Base-by-base conservation (phyloP, 2,888 invertebrate genomes). In the Catocala nupta region DNA sequence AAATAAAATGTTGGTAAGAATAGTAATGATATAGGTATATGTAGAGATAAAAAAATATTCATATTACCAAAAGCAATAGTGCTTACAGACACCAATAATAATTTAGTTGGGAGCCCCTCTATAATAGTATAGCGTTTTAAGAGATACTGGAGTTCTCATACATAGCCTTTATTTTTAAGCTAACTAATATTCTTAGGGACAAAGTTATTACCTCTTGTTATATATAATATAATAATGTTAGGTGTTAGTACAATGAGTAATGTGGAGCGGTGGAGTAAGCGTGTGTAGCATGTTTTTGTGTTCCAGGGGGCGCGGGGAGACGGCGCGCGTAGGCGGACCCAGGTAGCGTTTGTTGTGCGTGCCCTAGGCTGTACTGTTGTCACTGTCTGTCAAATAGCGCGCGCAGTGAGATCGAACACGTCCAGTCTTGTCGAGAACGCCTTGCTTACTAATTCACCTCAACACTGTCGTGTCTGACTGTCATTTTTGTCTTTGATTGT, bases 261-360 rank as follows among this genome's bases (percentile, higher is more conserved):
- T 70, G 83, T 78, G 77, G 77, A 74, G 77, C 86, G 85, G 84
- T 89, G 83, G 86, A 89, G 84, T 85, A 84, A 81, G 84, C 85
- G 89, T 92, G 91, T 93, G 92, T 90, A 94, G 93, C 93, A 83
- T 94, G 83, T 94, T 93, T 82, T 94, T 94, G 91, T 94, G 93
- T 94, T 94, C 75, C 94, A 94, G 94, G 94, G 90, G 92, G 92
- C 85, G 93, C 80, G 79, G 83, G 87, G 83, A 83, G 93, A 82
- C 90, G 91, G 88, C 91, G 92, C 88, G 93, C 88, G 80, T 93
- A 93, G 90, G 89, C 90, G 89, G 87, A 89, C 80, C 66, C 92
- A 93, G 93, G 94, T 93, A 94, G 93, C 93, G 91, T 93, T 88
- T 92, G 93, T 92, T 94, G 94, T 94, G 94, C 94, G 94, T 94